Evolutionary conservation across 2,113 vertebrate genomes (phyloP).

Genomic region (Propithecus coquereli): DNA sequence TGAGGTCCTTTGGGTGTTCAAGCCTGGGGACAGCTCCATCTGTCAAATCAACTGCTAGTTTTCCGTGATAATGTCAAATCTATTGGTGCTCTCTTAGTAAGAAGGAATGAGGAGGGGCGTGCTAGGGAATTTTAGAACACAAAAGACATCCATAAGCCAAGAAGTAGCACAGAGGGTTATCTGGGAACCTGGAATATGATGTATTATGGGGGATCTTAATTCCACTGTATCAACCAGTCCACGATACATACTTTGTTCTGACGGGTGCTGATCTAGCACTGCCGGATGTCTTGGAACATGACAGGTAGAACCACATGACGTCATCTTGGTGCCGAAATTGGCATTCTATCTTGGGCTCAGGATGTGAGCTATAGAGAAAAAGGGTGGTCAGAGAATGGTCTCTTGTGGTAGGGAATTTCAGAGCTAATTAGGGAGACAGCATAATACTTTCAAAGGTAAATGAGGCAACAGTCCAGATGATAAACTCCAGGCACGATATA

Average conservation of each 20-base stretch:
- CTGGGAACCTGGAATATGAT: not conserved
- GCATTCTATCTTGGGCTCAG: not conserved
- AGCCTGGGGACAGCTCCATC: not conserved
- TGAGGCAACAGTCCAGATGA: not conserved
- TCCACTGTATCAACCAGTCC: not conserved
- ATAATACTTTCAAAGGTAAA: not conserved
- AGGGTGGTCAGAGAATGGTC: not conserved
- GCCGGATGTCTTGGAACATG: not conserved
- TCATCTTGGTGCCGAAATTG: not conserved
- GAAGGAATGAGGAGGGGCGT: not conserved
- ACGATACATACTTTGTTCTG: not conserved
- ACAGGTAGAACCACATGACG: not conserved
- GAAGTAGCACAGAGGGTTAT: not conserved
- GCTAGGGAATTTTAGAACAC: not conserved
- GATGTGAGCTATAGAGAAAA: not conserved
- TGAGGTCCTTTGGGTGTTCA: not conserved
- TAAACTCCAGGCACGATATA: not conserved
- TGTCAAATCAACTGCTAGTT: slow-evolving; percentile 55
- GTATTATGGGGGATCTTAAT: not conserved
- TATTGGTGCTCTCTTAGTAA: slow-evolving; percentile 78
- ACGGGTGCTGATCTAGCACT: not conserved
- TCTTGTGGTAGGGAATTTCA: not conserved
- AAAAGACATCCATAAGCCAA: not conserved
- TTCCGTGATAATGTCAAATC: not conserved
- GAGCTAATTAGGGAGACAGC: not conserved